Conservation (phyloP, 2,888 invertebrate genomes). For the Philaethria dido region DNA sequence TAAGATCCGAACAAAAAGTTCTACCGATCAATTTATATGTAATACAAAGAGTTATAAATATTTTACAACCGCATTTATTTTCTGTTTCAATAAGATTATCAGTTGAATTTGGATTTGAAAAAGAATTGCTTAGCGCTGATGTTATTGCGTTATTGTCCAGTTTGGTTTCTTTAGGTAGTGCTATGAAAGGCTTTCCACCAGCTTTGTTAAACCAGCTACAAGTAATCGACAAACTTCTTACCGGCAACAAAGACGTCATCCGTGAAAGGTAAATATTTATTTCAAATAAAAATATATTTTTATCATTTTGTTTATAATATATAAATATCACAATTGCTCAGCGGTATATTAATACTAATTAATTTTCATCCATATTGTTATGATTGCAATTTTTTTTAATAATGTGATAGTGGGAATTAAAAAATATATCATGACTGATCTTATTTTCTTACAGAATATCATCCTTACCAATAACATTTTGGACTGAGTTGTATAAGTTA, state of each 20-base stretch:
- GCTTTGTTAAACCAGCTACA: slow-evolving; percentile 61
- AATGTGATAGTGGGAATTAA: no score
- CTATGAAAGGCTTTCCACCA: slow-evolving; percentile 60
- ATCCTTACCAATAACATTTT: slow-evolving; percentile 62
- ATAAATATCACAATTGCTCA: no score
- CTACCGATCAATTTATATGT: slow-evolving; percentile 84
- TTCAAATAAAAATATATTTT: background rate
- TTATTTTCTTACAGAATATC: slow-evolving; percentile 57
- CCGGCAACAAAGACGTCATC: slow-evolving; percentile 45
- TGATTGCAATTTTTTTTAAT: no score
- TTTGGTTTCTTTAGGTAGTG: slow-evolving; percentile 46
- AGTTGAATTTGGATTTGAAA: slow-evolving; percentile 27
- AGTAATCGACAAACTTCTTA: slow-evolving; percentile 53
- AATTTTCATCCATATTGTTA: no score
- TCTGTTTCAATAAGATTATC: slow-evolving; percentile 40
- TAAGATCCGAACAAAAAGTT: slow-evolving; percentile 61
- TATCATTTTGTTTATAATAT: background rate
- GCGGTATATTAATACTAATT: no score
- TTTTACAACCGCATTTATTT: slow-evolving; percentile 53
- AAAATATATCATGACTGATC: no score
- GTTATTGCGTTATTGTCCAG: slow-evolving; percentile 41
- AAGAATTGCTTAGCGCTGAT: slow-evolving; percentile 28
- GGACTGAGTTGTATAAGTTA: slow-evolving; percentile 69
- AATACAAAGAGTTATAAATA: slow-evolving; percentile 65
- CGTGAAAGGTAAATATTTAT: slow-evolving; percentile 61